phyloP scores from a whole-genome alignment of 2,888 invertebrate species.

The Micropterix aruncella region DNA sequence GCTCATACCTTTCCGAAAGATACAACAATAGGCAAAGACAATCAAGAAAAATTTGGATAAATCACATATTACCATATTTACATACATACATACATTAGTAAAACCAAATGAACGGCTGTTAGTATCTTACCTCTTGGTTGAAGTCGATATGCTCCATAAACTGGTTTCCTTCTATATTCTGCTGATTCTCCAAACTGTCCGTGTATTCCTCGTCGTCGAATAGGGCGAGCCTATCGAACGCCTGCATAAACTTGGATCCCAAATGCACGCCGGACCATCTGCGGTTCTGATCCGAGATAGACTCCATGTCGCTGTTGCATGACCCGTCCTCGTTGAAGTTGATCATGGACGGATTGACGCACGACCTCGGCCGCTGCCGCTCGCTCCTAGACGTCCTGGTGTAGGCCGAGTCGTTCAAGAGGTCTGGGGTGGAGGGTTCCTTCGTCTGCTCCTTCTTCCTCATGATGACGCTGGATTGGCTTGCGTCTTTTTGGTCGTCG shows the following conservation, averaged over 20 bases:
- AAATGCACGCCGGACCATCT: constrained; percentile 62
- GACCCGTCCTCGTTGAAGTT: constrained; percentile 28
- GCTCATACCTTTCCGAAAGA: too few species aligned
- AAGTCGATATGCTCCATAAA: too few species aligned
- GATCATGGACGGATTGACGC: constrained; percentile 41
- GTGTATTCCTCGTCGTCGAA: constrained; percentile 58
- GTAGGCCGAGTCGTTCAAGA: constrained; percentile 40
- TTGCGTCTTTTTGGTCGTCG: constrained; percentile 29
- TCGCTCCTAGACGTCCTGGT: constrained; percentile 28
- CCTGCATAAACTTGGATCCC: constrained; percentile 56
- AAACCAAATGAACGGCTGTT: too few species aligned
- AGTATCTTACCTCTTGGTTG: too few species aligned
- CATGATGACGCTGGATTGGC: constrained; percentile 36
- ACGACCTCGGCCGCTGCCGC: constrained; percentile 53
- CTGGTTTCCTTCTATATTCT: background rate
- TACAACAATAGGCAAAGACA: too few species aligned
- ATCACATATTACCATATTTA: too few species aligned
- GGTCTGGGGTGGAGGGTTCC: constrained; percentile 42
- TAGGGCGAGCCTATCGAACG: constrained; percentile 51
- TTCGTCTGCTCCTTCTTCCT: constrained; percentile 29
- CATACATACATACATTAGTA: too few species aligned
- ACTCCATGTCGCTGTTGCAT: constrained; percentile 34
- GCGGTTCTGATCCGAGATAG: constrained; percentile 37
- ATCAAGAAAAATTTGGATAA: too few species aligned
- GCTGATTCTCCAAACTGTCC: constrained; percentile 54